phyloP scores from a whole-genome alignment of 2,888 invertebrate genomes.

The Xanthia icteritia region DNA sequence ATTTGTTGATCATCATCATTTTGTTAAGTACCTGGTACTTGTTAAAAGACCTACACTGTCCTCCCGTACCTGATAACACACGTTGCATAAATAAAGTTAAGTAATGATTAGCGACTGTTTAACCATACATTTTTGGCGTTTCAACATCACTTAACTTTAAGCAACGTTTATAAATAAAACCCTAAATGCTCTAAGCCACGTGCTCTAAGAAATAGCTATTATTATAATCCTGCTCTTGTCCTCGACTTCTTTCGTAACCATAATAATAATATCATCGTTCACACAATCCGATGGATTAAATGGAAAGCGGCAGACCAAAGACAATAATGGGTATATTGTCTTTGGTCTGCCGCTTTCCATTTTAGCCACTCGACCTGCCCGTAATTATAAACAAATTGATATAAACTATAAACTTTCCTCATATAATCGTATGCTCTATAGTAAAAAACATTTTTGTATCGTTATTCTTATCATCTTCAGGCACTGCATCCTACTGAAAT shows the following conservation, averaged over 20 bases:
- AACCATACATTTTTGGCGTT: too few relatives aligned
- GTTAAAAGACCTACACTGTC: too few relatives aligned
- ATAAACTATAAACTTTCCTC: too few relatives aligned
- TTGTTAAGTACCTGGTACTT: too few relatives aligned
- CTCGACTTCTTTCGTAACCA: neutral
- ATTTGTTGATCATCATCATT: too few relatives aligned
- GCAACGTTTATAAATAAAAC: too few relatives aligned
- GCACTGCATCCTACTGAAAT: conserved; percentile 94
- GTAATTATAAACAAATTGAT: neutral
- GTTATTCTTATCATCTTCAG: conserved; percentile 75
- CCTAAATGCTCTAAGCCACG: too few relatives aligned
- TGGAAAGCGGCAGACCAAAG: too few relatives aligned
- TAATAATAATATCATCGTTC: neutral
- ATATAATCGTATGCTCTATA: neutral
- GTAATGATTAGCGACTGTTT: too few relatives aligned
- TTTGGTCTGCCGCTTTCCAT: neutral
- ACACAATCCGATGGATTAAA: neutral
- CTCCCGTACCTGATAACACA: too few relatives aligned
- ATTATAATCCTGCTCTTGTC: neutral
- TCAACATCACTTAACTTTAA: too few relatives aligned
- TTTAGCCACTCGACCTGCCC: neutral
- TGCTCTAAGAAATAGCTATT: neutral
- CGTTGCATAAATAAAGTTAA: too few relatives aligned
- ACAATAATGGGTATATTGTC: neutral
- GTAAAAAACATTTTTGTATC: neutral